These are phyloP conservation scores for Copidosoma floridanum DNA, from an alignment of 1,140 invertebrate species.

Conservation along the genomic window DNA sequence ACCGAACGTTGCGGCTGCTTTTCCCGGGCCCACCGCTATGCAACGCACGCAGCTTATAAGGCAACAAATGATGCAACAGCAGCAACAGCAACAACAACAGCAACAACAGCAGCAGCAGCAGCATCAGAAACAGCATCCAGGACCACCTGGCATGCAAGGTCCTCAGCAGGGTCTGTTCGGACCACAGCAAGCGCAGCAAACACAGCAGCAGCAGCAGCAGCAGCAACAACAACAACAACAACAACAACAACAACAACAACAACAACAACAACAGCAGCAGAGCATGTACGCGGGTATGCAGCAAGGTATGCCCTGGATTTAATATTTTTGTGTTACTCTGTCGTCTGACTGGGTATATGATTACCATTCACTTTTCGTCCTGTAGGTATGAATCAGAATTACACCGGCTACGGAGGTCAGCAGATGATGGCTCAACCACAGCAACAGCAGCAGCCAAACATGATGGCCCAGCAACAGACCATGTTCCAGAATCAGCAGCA, in stretches of 20 bases:
- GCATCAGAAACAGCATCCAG: not conserved
- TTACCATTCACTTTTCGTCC: no score
- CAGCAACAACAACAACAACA: slow-evolving; percentile 53
- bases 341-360: no score
- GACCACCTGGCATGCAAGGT: not conserved
- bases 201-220: slow-evolving; percentile 59
- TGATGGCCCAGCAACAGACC: slow-evolving; percentile 53
- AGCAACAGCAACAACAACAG: slow-evolving; percentile 34
- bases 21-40: slow-evolving; percentile 42
- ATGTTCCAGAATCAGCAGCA: slow-evolving; percentile 53
- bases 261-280: slow-evolving; percentile 23
- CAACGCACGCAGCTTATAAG: slow-evolving; percentile 56
- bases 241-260: slow-evolving; percentile 41
- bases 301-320: no score
- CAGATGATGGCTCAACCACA: slow-evolving; percentile 64
- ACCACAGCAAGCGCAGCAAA: slow-evolving; percentile 57
- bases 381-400: slow-evolving; percentile 59
- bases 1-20: slow-evolving; percentile 33
- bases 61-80: slow-evolving; percentile 31
- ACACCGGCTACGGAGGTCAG: slow-evolving; percentile 61
- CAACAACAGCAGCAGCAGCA: not conserved
- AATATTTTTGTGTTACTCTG: no score
- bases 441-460: slow-evolving; percentile 49
- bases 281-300: slow-evolving; percentile 50
- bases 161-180: slow-evolving; percentile 47